Evolutionary conservation across 2,797 vertebrate species (phyloP).

Genomic region (Molossus molossus): DNA sequence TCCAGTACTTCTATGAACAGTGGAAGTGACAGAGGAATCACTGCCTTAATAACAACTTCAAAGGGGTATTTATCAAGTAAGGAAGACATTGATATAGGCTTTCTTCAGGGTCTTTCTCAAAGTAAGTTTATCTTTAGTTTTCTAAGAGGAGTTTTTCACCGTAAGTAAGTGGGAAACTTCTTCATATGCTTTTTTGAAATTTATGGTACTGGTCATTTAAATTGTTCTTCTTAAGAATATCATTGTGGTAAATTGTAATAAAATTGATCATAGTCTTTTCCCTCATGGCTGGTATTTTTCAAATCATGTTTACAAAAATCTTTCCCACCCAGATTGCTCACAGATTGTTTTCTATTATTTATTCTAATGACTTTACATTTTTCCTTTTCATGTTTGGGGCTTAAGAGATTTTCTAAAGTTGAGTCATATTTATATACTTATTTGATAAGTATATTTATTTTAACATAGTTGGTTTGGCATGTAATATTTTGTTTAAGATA

Average conservation of each 20-base stretch:
- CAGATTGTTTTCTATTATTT: background rate
- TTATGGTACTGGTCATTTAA: background rate
- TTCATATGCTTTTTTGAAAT: constrained; percentile 1
- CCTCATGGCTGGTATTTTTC: background rate
- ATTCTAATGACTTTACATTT: background rate
- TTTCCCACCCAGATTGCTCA: background rate
- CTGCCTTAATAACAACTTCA: background rate
- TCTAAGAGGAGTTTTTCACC: constrained; percentile 1
- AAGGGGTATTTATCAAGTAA: background rate
- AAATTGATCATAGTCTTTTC: background rate
- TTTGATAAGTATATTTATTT: background rate
- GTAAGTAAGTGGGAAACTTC: background rate
- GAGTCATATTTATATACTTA: background rate
- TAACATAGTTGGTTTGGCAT: background rate
- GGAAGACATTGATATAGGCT: background rate
- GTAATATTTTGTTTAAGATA: background rate
- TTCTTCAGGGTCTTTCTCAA: background rate
- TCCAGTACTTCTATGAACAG: background rate
- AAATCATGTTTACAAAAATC: background rate
- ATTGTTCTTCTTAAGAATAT: background rate
- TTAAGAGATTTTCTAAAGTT: constrained; percentile 3
- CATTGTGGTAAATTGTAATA: background rate
- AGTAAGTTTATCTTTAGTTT: background rate
- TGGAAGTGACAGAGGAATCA: background rate
- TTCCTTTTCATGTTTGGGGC: background rate